Evolutionary conservation across 2,113 vertebrate genomes (phyloP), one percentile per base, ranked within the genome.

Genomic region (Lota lota): DNA sequence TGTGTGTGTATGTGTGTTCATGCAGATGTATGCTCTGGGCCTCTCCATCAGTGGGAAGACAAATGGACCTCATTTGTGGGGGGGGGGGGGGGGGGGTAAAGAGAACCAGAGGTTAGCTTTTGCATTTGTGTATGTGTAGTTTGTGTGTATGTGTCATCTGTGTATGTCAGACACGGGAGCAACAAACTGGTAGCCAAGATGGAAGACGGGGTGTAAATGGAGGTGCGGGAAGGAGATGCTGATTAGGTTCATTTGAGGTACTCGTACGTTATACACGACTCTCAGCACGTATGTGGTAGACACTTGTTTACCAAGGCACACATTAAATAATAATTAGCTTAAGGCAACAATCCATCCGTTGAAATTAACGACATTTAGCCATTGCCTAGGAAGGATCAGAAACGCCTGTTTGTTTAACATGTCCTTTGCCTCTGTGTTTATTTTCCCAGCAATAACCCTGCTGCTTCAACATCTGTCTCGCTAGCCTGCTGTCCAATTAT

Each of bases 381-480:
- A n/a, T 19, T 59, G 14, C 3, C 19, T 69, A 17, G 33, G 11
- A 22, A 16, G 18, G 51, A 28, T 66, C 0, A 19, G 10, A 14
- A 63, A 36, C 19, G 64, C 18, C 18, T 24, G 54, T 61, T 22
- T 10, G 18, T 78, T 57, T 58, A 20, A 66, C 70, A 53, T 40
- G 57, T 50, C 61, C 3, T 2, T 50, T 22, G 63, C 63, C 69
- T 50, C 53, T 56, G 15, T 22, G 11, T 66, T 47, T 19, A 2
- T 28, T 28, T 28, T 8, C 50, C 50, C 50, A 17, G 51, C 67
- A 68, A 63, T 66, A 53, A 70, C 20, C 56, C 61, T 14, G 7
- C 17, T 58, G 17, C 59, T 75, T 73, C 50, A 69, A 73, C 84
- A 86, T 86, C 78, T 80, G 81, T 56, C 2, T 57, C 73, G 40